A percentile compares a stretch with the other conserved stretches of the same genome.
Conservation (phyloP, 2,888 invertebrate genomes). For the Cantharis nigra region DNA sequence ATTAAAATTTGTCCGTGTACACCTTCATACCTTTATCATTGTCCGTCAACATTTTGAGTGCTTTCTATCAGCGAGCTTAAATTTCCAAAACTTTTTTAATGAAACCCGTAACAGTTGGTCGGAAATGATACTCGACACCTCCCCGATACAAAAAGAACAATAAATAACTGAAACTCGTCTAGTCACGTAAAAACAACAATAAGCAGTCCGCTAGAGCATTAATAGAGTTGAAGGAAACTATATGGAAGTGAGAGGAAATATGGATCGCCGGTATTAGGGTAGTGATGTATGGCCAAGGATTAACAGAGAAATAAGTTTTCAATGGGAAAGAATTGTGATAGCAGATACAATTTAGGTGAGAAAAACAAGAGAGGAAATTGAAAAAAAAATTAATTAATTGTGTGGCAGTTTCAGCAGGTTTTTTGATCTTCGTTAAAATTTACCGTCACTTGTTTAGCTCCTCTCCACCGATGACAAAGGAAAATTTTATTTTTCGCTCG, state of each 20-base stretch:
- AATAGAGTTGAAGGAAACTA: background rate
- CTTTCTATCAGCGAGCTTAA: background rate
- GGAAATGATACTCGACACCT: background rate
- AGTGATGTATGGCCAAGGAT: background rate
- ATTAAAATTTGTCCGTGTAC: background rate
- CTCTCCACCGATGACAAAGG: too few relatives aligned
- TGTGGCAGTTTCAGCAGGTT: background rate
- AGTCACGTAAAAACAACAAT: background rate
- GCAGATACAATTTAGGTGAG: background rate
- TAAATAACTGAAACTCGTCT: background rate
- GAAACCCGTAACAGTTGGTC: background rate
- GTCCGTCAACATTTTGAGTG: background rate
- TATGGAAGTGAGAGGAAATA: background rate
- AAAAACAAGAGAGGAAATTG: background rate
- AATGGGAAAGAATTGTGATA: background rate
- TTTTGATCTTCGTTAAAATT: too few relatives aligned
- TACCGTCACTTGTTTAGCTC: too few relatives aligned
- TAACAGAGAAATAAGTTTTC: background rate
- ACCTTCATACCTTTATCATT: background rate
- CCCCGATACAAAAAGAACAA: background rate
- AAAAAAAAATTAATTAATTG: background rate
- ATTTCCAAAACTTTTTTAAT: background rate
- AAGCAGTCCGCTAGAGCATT: background rate
- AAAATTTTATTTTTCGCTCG: too few relatives aligned
- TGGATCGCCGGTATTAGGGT: background rate